A percentile compares a stretch with the other conserved stretches of the same genome.
Conservation (phyloP, 2,113 vertebrate genomes). For the Myodes glareolus region DNA sequence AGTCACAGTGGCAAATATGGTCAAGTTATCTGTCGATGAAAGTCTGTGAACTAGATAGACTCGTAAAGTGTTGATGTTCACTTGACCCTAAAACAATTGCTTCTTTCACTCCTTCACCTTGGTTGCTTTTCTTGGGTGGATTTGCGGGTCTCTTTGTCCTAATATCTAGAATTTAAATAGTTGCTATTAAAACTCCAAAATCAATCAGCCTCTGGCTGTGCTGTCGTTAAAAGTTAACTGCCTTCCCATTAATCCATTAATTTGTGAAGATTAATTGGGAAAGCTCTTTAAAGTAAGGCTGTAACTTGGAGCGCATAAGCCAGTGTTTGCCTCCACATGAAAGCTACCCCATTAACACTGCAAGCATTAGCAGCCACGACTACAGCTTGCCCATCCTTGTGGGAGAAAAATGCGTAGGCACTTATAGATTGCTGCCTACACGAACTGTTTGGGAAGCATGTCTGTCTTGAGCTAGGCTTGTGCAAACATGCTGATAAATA, state of each 20-base stretch:
- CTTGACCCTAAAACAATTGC: slow-evolving; percentile 51
- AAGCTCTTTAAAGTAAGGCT: slow-evolving; percentile 67
- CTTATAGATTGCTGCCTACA: background rate
- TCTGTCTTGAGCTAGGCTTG: slow-evolving; percentile 22
- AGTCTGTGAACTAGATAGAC: background rate
- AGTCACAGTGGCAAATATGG: background rate
- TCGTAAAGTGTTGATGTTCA: background rate
- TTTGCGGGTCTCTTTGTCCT: slow-evolving; percentile 72
- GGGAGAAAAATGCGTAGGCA: background rate
- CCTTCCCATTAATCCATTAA: slow-evolving; percentile 69
- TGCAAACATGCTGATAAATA: slow-evolving; percentile 49
- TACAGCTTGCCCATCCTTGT: background rate
- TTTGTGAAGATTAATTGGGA: slow-evolving; percentile 61
- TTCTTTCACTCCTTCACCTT: slow-evolving; percentile 54
- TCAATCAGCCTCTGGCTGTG: slow-evolving; percentile 65
- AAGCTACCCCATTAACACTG: slow-evolving; percentile 44
- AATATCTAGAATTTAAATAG: slow-evolving; percentile 76
- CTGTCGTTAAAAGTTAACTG: slow-evolving; percentile 75
- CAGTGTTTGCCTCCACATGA: slow-evolving; percentile 38
- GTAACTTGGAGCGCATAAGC: slow-evolving; percentile 3
- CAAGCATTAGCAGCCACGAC: background rate
- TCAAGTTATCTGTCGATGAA: slow-evolving; percentile 20
- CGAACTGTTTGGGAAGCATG: slow-evolving; percentile 13
- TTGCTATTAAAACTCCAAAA: slow-evolving; percentile 69
- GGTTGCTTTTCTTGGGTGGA: slow-evolving; percentile 38